A percentile compares a stretch with the other conserved stretches of the same genome.
phyloP scores from a whole-genome alignment of 2,113 vertebrate genomes.

The Grallaria varia region DNA sequence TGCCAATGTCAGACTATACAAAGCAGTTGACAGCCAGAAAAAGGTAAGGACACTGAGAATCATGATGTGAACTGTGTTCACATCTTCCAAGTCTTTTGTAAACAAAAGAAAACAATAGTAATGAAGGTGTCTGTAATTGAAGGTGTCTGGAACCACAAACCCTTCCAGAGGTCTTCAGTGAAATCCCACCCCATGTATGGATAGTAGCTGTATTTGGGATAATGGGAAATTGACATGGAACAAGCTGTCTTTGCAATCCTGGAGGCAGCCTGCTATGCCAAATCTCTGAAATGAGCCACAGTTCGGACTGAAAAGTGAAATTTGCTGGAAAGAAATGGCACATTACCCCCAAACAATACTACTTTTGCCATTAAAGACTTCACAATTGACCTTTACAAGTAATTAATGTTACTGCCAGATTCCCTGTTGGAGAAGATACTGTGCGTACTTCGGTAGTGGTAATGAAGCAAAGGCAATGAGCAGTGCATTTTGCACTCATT shows the following conservation, averaged over 20 bases:
- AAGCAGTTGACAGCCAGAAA: constrained; percentile 76
- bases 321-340: constrained; percentile 32
- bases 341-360: constrained; percentile 50
- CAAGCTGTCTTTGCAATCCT: not conserved
- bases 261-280: constrained; percentile 20
- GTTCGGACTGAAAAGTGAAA: constrained; percentile 24
- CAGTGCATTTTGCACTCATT: constrained; percentile 8
- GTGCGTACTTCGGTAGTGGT: constrained; percentile 34
- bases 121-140: not conserved
- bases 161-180: not conserved
- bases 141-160: not conserved
- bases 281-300: not conserved
- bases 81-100: not conserved
- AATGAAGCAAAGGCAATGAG: constrained; percentile 64
- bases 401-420: constrained; percentile 58
- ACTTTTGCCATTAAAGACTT: constrained; percentile 50
- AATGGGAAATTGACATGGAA: not conserved
- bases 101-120: not conserved
- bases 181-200: not conserved
- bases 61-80: not conserved
- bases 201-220: not conserved
- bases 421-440: constrained; percentile 51
- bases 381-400: constrained; percentile 64
- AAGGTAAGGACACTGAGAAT: constrained; percentile 70
- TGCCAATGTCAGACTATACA: constrained; percentile 77